Evolutionary conservation across 2,888 invertebrate species (phyloP), one percentile per base, ranked within the genome.

Genomic region (Clanis bilineata): DNA sequence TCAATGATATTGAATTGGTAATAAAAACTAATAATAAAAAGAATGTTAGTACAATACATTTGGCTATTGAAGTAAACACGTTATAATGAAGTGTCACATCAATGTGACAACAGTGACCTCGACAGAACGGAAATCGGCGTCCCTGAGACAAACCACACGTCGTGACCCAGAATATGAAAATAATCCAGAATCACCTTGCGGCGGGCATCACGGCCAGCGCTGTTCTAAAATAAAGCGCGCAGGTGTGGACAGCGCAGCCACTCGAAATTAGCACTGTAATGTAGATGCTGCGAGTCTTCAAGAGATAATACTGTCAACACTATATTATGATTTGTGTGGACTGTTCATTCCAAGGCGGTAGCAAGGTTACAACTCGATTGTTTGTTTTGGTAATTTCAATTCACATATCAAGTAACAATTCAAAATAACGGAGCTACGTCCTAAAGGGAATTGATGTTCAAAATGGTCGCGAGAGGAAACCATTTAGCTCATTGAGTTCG

Each of bases 131-230:
- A 77, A 78, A 79, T 79, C 59, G 66, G 74, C 70, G 90, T 90
- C 92, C 92, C 80, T 88, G 90, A 90, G 85, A 88, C 86, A 82
- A 82, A 82, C 79, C 87, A 79, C 75, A 83, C 76, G 71, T 73
- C 73, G 79, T 84, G 90, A 88, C 91, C 91, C 80, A 90, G 87
- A 86, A 88, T 88, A 82, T 90, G 83, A 88, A 88, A 90, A 91
- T 90, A 90, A 84, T 87, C 83, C 77, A 82, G 83, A 79, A 80
- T 87, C 85, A 90, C 89, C 90, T 90, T 88, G 90, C 81, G 73
- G 69, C 76, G 74, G 76, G 74, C 72, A 79, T 77, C 87, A 87
- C 85, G 87, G 87, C 76, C 88, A 80, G 76, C 71, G 74, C 77
- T 65, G 76, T 77, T 82, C 85, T 85, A 86, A 87, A 90, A 90